Evolutionary conservation across 2,888 invertebrate genomes (phyloP), one percentile per base, ranked within the genome.

Genomic region (Eristalinus aeneus): DNA sequence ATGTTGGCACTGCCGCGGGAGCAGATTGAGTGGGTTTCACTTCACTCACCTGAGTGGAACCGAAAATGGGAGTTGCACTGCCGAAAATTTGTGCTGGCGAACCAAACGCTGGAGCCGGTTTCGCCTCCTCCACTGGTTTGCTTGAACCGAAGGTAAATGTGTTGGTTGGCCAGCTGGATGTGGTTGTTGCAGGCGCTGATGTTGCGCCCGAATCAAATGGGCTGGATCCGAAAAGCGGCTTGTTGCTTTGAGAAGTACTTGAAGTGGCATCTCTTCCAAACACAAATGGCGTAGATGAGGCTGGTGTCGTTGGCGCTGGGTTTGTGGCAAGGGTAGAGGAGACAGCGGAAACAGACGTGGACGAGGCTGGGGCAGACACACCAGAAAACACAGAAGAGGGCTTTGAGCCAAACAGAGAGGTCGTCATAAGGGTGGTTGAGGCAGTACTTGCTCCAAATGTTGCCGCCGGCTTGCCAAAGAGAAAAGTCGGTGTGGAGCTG

Each of bases 51-150:
- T 69, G 78, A 5, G 56, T 74, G 36, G 88, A 72, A 8, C 89
- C 90, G 81, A 90, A 90, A 56, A 88, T 85, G 27, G 89, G 82
- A 6, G 89, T 78, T 22, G 84, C 54, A 76, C 79, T 80, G 1
- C 89, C 88, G 64, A 89, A 89, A 56, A 89, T 77, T 22, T 80
- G 72, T 63, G 84, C 69, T 16, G 77, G 22, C 20, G 86, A 71
- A 34, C 82, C 82, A 54, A 86, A 86, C 23, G 88, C 82, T 8
- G 89, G 76, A 2, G 86, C 69, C 31, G 74, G 78, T 39, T 85
- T 82, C 8, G 39, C 60, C 34, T 75, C 77, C 39, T 82, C 85
- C 9, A 83, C 73, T 68, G 88, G 81, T 36, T 87, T 82, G 5
- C 88, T 87, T 12, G 89, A 89, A 4, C 88, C 80, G 34, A 74